Evolutionary conservation across 1,140 invertebrate genomes (phyloP).

Genomic region (Nephila pilipes): DNA sequence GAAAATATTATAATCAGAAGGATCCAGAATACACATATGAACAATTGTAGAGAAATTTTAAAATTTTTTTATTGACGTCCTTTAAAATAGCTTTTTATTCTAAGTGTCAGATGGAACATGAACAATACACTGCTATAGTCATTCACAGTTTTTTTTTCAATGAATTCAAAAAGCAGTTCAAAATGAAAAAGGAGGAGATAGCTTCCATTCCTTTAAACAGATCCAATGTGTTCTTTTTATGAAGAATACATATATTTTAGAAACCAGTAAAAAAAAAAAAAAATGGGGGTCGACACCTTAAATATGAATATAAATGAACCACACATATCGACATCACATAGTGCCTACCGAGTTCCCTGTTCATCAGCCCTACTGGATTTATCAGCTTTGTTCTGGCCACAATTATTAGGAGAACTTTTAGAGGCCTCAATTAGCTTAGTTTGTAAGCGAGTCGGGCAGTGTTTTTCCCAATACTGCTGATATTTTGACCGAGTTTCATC

Average conservation of each 20-base stretch:
- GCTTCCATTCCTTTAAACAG: slow-evolving; percentile 5
- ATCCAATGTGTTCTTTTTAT: background rate
- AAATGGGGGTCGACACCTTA: slow-evolving; percentile 13
- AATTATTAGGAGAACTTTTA: background rate
- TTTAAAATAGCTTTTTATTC: slow-evolving; percentile 70
- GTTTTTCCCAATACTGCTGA: slow-evolving; percentile 70
- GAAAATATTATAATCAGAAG: too few species aligned
- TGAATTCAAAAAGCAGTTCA: slow-evolving; percentile 30
- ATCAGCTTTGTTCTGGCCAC: slow-evolving; percentile 38
- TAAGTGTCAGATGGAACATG: slow-evolving; percentile 64
- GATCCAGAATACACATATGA: background rate
- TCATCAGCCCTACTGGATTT: slow-evolving; percentile 50
- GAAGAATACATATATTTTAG: slow-evolving; percentile 39
- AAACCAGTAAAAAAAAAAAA: slow-evolving; percentile 63
- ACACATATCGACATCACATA: background rate
- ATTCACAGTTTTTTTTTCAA: slow-evolving; percentile 49
- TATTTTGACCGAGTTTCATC: slow-evolving; percentile 41
- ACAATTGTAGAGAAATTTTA: slow-evolving; percentile 19
- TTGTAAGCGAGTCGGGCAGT: slow-evolving; percentile 22
- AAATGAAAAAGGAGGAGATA: slow-evolving; percentile 28
- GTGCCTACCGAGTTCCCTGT: slow-evolving; percentile 5
- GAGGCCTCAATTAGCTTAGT: slow-evolving; percentile 48
- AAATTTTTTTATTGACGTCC: slow-evolving; percentile 69
- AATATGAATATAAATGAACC: slow-evolving; percentile 52
- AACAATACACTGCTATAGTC: slow-evolving; percentile 66